A percentile compares a stretch with the other conserved stretches of the same genome.
Conservation (phyloP, 2,797 vertebrate species). For the Cichlasoma orientale region DNA sequence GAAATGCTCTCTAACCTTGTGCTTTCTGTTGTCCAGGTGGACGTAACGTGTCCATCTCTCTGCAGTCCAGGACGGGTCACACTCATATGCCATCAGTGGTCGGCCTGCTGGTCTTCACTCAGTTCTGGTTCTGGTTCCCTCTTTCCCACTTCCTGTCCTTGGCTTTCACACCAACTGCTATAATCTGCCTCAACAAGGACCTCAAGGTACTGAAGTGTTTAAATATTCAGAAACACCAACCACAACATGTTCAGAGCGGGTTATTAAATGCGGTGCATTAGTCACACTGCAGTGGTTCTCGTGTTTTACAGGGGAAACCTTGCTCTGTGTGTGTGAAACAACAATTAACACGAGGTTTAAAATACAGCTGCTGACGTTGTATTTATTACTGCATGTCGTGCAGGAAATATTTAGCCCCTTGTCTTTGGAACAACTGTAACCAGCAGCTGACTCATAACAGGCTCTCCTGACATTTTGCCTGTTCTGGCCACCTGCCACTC, state of each 20-base stretch:
- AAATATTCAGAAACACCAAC: not conserved
- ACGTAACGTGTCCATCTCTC: constrained; percentile 96
- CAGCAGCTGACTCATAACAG: constrained; percentile 23
- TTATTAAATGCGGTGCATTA: not conserved
- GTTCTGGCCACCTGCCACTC: constrained; percentile 31
- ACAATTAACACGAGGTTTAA: not conserved
- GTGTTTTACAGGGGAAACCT: not conserved
- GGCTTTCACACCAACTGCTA: constrained; percentile 96
- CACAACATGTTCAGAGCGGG: accelerated
- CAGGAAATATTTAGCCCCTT: constrained; percentile 16
- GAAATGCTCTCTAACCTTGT: not conserved
- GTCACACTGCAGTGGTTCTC: not conserved
- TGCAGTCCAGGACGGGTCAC: constrained; percentile 97
- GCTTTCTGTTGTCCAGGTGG: constrained; percentile 84
- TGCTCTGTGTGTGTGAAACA: not conserved
- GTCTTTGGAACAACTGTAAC: constrained; percentile 28
- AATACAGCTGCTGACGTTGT: not conserved
- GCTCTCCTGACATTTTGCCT: not conserved
- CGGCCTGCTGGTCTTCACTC: constrained; percentile 97
- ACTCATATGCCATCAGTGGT: constrained; percentile 99
- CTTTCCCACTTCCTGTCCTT: constrained; percentile 96
- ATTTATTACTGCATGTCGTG: not conserved
- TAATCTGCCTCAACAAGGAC: constrained; percentile 99
- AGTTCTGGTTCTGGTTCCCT: constrained; percentile 99
- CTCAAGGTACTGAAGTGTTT: constrained; percentile 86